phyloP scores from a whole-genome alignment of 2,888 invertebrate species.

The Rhamnusium bicolor region DNA sequence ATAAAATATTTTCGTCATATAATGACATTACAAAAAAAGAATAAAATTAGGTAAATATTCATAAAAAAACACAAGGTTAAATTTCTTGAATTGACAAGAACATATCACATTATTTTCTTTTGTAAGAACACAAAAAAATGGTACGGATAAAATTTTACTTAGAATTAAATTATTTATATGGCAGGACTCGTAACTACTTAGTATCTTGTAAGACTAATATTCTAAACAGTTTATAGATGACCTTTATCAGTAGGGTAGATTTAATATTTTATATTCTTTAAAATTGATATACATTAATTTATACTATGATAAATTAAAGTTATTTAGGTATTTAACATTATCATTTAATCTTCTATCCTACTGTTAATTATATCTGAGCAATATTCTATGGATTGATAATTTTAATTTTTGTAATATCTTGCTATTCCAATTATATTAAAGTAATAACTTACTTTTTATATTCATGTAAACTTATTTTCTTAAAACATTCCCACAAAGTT shows the following conservation, averaged over 20 bases:
- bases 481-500: too few species aligned
- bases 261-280: too few species aligned
- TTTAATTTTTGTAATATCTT: too few species aligned
- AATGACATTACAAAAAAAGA: not conserved
- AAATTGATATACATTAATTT: too few species aligned
- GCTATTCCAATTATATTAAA: too few species aligned
- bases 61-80: not conserved
- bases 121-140: slow-evolving; percentile 5
- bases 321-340: too few species aligned
- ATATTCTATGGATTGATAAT: too few species aligned
- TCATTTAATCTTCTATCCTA: too few species aligned
- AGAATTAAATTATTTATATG: not conserved
- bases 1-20: not conserved
- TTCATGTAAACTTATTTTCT: too few species aligned
- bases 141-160: slow-evolving; percentile 11
- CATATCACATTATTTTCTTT: slow-evolving; percentile 39
- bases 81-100: slow-evolving; percentile 42
- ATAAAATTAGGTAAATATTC: slow-evolving; percentile 1
- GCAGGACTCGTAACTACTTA: not conserved
- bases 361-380: too few species aligned
- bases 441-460: too few species aligned
- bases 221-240: not conserved
- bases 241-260: not conserved
- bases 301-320: too few species aligned
- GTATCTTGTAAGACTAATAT: not conserved